Evolutionary conservation across 2,797 vertebrate genomes (phyloP).

Genomic region (Clarias pachynema): DNA sequence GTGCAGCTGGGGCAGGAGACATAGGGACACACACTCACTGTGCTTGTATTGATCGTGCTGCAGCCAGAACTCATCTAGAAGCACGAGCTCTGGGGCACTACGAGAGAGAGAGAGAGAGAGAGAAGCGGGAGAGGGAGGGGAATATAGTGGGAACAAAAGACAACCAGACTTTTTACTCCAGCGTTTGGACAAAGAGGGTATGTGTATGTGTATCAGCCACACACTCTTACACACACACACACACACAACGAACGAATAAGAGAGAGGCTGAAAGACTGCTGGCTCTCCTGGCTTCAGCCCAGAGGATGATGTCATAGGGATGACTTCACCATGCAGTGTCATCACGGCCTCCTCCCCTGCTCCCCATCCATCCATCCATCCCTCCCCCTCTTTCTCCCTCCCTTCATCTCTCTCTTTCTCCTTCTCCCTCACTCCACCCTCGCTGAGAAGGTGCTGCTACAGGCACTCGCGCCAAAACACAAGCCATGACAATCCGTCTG

Average conservation of each 20-base stretch:
- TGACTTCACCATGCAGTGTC: conserved; percentile 68
- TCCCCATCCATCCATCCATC: conserved; percentile 40
- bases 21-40: conserved; percentile 51
- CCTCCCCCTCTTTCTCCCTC: conserved; percentile 38
- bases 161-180: conserved; percentile 56
- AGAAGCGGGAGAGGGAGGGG: conserved; percentile 38
- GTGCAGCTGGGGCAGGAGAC: conserved; percentile 45
- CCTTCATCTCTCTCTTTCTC: conserved; percentile 34
- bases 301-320: conserved; percentile 66
- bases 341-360: conserved; percentile 55
- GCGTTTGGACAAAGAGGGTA: conserved; percentile 53
- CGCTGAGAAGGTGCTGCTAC: conserved; percentile 51
- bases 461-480: conserved; percentile 49
- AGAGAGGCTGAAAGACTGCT: conserved; percentile 52
- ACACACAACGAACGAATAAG: conserved; percentile 33
- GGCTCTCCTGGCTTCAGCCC: conserved; percentile 59
- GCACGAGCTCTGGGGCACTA: conserved; percentile 49
- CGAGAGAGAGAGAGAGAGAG: conserved; percentile 42
- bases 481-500: conserved; percentile 39
- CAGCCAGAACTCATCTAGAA: conserved; percentile 56
- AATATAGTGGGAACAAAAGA: conserved; percentile 48
- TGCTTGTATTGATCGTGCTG: conserved; percentile 57
- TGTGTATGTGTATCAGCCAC: conserved; percentile 39
- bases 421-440: conserved; percentile 40
- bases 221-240: conserved; percentile 24